Evolutionary conservation across 1,140 invertebrate genomes (phyloP).

Genomic region (Caenorhabditis inopinata): DNA sequence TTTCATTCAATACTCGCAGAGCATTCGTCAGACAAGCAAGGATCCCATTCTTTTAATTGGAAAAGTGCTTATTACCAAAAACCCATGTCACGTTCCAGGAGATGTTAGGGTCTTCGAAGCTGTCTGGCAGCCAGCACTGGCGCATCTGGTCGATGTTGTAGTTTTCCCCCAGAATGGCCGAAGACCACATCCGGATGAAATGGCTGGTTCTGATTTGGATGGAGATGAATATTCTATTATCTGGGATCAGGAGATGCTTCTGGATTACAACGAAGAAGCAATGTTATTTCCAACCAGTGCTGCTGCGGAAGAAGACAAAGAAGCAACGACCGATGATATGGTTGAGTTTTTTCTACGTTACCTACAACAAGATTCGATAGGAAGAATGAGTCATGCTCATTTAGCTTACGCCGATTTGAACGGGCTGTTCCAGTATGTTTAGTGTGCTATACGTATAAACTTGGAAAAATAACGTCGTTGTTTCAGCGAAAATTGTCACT

Average conservation of each 20-base stretch:
- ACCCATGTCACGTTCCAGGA: constrained; percentile 67
- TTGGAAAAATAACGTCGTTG: constrained; percentile 19
- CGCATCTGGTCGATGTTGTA: constrained; percentile 67
- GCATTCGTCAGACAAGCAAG: constrained; percentile 40
- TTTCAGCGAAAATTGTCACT: constrained; percentile 47
- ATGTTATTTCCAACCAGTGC: constrained; percentile 61
- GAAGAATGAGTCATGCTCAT: constrained; percentile 61
- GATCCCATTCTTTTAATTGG: constrained; percentile 34
- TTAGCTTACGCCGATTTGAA: constrained; percentile 54
- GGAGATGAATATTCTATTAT: constrained; percentile 68
- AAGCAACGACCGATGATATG: constrained; percentile 55
- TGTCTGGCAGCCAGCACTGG: constrained; percentile 63
- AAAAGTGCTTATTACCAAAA: constrained; percentile 67
- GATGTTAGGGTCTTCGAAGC: constrained; percentile 67
- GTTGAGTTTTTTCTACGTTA: constrained; percentile 61
- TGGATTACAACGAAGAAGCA: constrained; percentile 59
- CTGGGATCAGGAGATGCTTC: constrained; percentile 63
- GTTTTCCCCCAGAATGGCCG: constrained; percentile 67
- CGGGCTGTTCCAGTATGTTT: constrained; percentile 44
- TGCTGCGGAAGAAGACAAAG: constrained; percentile 40
- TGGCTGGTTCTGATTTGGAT: constrained; percentile 68
- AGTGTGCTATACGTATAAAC: neutral
- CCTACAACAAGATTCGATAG: constrained; percentile 60
- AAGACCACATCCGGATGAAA: constrained; percentile 68
- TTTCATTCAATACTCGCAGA: constrained; percentile 66